Conservation (phyloP, 2,888 invertebrate species). For the Ceramica pisi region DNA sequence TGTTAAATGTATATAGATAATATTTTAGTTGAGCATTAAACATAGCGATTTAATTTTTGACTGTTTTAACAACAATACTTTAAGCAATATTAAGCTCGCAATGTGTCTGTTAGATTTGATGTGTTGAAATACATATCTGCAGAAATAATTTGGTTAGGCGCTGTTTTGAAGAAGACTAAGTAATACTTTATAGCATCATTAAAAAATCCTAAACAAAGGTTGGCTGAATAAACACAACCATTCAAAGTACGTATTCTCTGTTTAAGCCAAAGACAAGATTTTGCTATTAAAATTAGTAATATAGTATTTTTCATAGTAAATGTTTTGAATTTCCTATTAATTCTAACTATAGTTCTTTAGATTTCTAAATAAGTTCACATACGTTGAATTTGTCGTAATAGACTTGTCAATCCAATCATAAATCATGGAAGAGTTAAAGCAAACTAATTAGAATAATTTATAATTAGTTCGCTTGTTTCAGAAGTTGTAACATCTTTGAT, state of each 20-base stretch:
- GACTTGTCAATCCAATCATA: not conserved
- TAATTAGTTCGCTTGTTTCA: not conserved
- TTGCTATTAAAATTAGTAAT: not conserved
- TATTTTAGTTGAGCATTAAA: not conserved
- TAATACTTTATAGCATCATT: not conserved
- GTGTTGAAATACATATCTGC: slow-evolving; percentile 2
- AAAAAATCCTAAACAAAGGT: not conserved
- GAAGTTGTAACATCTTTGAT: not conserved
- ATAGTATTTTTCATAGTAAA: no score
- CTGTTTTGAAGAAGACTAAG: not conserved
- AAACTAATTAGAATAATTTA: no score
- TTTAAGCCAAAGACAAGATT: not conserved
- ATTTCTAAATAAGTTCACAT: not conserved
- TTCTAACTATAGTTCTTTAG: not conserved
- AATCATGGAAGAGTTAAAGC: no score
- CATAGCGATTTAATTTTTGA: not conserved
- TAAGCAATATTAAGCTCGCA: not conserved
- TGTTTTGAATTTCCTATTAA: not conserved
- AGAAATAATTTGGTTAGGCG: not conserved
- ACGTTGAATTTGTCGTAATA: not conserved
- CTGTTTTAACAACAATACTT: not conserved
- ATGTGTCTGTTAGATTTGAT: not conserved
- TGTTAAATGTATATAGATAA: slow-evolving; percentile 42
- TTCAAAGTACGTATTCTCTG: not conserved
- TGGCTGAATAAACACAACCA: not conserved